Conservation (phyloP, 2,888 invertebrate species). For the Gymnoscelis rufifasciata region DNA sequence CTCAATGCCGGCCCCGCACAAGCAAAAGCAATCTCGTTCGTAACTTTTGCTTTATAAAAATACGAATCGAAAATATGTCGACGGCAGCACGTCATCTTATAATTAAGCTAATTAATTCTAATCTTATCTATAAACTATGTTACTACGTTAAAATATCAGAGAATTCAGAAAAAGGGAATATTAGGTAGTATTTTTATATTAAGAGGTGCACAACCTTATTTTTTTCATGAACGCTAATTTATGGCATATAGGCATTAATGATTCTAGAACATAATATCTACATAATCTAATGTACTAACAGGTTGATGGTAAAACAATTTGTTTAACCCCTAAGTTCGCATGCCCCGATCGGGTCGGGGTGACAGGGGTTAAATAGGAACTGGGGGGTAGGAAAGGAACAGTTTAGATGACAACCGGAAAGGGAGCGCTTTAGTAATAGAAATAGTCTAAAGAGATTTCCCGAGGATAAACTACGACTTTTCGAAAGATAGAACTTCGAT, state of each 20-base stretch:
- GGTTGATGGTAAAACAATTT: conserved; percentile 49
- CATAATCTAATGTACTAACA: conserved; percentile 62
- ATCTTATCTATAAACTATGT: conserved; percentile 66
- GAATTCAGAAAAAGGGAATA: conserved; percentile 78
- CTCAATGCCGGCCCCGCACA: conserved; percentile 68
- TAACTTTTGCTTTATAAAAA: conserved; percentile 78
- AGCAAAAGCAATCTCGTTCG: conserved; percentile 77
- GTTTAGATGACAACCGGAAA: conserved; percentile 24
- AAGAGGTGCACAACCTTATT: conserved; percentile 79
- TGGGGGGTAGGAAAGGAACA: conserved; percentile 49
- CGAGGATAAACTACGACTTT: conserved; percentile 48
- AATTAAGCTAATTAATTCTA: conserved; percentile 72
- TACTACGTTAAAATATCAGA: conserved; percentile 77
- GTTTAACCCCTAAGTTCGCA: conserved; percentile 26
- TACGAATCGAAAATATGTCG: conserved; percentile 78
- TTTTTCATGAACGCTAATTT: conserved; percentile 75
- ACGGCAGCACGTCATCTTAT: conserved; percentile 72
- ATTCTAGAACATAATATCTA: conserved; percentile 54
- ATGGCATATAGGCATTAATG: conserved; percentile 69
- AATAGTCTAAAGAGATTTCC: conserved; percentile 38
- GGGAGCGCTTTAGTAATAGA: conserved; percentile 28
- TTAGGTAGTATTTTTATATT: conserved; percentile 72
- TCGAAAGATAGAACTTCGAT: conserved; percentile 47
- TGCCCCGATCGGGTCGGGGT: too few species aligned
- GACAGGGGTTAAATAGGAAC: conserved; percentile 53